Evolutionary conservation across 2,888 invertebrate species (phyloP).

Genomic region (Leucozona laternaria): DNA sequence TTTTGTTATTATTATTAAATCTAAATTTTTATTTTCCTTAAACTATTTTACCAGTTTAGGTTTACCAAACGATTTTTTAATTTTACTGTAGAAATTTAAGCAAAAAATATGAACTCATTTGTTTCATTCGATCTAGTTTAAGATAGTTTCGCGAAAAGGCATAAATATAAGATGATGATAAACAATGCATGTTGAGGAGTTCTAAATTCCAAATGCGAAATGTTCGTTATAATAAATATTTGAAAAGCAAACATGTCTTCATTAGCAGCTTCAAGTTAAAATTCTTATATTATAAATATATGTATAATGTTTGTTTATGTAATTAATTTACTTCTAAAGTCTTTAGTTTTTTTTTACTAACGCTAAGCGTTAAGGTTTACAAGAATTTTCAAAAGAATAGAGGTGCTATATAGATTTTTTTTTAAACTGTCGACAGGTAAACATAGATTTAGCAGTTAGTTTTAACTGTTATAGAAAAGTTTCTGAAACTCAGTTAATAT

Average conservation of each 20-base stretch:
- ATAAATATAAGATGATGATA: not conserved
- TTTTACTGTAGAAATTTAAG: constrained; percentile 31
- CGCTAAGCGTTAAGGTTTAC: constrained; percentile 61
- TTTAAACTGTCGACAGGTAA: not conserved
- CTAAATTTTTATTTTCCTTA: constrained; percentile 37
- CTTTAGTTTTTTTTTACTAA: constrained; percentile 38
- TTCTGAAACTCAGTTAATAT: not conserved
- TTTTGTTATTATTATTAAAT: too few relatives aligned
- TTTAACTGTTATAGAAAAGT: too few relatives aligned
- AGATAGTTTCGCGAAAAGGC: constrained; percentile 23
- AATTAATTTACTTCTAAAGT: constrained; percentile 55
- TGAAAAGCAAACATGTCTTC: constrained; percentile 30
- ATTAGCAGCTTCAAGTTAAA: constrained; percentile 54
- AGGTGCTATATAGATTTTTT: constrained; percentile 13
- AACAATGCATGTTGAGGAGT: constrained; percentile 27
- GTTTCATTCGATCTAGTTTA: constrained; percentile 39
- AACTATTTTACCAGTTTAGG: constrained; percentile 45
- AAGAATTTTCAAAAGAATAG: constrained; percentile 5
- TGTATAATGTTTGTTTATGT: constrained; percentile 30
- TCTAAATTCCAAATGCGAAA: constrained; percentile 41
- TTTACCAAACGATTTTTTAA: constrained; percentile 65
- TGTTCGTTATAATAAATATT: constrained; percentile 14
- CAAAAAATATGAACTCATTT: constrained; percentile 22
- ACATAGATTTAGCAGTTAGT: not conserved
- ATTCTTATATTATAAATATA: constrained; percentile 27